Percentiles rank a stretch among this genome's conserved stretches.
phyloP scores from a whole-genome alignment of 2,797 vertebrate species.

The Acanthopagrus latus region DNA sequence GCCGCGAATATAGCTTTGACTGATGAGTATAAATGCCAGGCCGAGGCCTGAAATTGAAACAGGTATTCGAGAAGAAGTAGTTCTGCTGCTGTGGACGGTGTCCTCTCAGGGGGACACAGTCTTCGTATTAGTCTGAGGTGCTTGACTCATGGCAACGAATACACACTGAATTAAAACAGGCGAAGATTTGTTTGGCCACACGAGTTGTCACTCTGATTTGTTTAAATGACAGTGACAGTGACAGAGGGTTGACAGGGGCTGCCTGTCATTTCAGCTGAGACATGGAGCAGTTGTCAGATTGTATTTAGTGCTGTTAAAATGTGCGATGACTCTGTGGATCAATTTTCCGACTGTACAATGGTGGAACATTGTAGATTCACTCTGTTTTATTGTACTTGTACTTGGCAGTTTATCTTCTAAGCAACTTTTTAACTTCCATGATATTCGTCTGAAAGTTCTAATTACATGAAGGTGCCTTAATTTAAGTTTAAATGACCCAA shows the following conservation, averaged over 20 bases:
- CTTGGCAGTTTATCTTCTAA: background rate
- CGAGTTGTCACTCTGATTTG: conserved; percentile 22
- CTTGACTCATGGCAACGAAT: background rate
- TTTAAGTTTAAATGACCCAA: background rate
- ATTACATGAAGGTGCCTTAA: background rate
- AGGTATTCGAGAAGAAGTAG: conserved; percentile 2
- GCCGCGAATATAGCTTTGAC: background rate
- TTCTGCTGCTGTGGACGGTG: conserved; percentile 6
- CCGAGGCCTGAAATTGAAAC: conserved; percentile 5
- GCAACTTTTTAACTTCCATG: background rate
- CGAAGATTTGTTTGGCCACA: background rate
- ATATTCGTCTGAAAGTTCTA: background rate
- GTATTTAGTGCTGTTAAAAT: conserved; percentile 16
- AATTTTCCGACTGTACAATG: background rate
- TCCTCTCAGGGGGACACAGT: background rate
- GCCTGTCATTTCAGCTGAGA: conserved; percentile 24
- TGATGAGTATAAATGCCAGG: conserved; percentile 19
- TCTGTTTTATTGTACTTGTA: background rate
- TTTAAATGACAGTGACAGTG: conserved; percentile 17
- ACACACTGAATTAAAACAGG: conserved; percentile 1
- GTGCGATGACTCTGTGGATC: background rate
- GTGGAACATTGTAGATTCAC: background rate
- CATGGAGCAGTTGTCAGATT: conserved; percentile 15
- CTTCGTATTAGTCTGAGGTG: background rate
- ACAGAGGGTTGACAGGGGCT: conserved; percentile 22